Evolutionary conservation across 2,113 vertebrate species (phyloP), one percentile per base, ranked within the genome.

Genomic region (Ctenomys sociabilis): DNA sequence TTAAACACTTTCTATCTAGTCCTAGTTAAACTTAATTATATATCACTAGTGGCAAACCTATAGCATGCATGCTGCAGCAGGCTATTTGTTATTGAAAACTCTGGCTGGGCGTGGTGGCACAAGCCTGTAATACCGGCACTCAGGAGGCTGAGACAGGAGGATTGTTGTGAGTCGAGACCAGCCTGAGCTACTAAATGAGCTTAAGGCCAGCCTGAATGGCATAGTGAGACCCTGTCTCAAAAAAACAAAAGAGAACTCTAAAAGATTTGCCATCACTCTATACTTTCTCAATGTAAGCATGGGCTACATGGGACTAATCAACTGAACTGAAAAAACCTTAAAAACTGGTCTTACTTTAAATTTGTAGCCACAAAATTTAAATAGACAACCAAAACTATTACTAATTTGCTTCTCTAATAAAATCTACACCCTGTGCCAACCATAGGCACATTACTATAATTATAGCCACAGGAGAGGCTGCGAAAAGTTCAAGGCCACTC

Each of bases 321-420:
- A 77, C 4, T 63, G 43, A 93, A 93, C 30, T 49, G 43, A 63
- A 95, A 35, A 84, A 78, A 91, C 68, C 81, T 93, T 19, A 54
- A 93, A 97, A 91, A 61, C 32, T 3, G 35, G 57, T 80, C 54
- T 84, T 17, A 94, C 21, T 96, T 84, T 83, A 88, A 81, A 82
- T 68, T 81, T 77, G 81, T 1, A 40, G 52, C 30, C 80, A 93
- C 57, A 89, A 91, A 96, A 89, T 35, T 82, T 87, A 93, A 93
- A 90, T 0, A 35, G 57, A 16, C 40, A 75, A 49, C 80, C 72
- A 85, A 81, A 94, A 85, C 49, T 70, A 68, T 13, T 24, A 68
- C 24, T 40, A 68, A 26, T 52, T 52, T 5, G 13, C 59, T 63
- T 72, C 75, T 37, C 16, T 86, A 86, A 63, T 57, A 59, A 93